A percentile compares a stretch with the other conserved stretches of the same genome.
phyloP scores from a whole-genome alignment of 2,113 vertebrate genomes.

The Axis porcinus region DNA sequence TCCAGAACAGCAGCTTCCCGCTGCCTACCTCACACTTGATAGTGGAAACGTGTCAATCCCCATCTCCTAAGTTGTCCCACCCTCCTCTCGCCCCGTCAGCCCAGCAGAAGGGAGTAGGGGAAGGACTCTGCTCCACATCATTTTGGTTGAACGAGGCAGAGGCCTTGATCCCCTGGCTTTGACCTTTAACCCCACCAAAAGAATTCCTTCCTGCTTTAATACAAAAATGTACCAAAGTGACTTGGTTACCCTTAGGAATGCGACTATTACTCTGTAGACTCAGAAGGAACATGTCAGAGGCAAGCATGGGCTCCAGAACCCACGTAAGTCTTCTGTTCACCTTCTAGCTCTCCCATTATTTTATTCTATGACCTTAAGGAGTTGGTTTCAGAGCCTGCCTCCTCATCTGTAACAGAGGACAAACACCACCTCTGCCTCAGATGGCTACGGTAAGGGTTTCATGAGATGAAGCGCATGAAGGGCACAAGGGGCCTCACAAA shows the following conservation, averaged over 20 bases:
- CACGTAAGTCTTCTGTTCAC: not conserved
- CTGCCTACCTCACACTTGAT: not conserved
- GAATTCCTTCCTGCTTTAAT: not conserved
- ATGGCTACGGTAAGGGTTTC: not conserved
- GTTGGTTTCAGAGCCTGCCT: not conserved
- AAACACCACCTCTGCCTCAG: not conserved
- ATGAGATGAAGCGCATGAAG: not conserved
- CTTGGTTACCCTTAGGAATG: not conserved
- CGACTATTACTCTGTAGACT: not conserved
- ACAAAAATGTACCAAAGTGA: constrained; percentile 4
- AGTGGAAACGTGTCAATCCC: not conserved
- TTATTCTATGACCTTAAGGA: not conserved
- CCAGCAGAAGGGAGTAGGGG: not conserved
- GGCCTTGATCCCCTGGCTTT: not conserved
- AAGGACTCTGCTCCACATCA: not conserved
- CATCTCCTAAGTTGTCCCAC: not conserved
- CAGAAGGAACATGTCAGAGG: constrained; percentile 10
- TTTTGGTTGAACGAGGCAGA: not conserved
- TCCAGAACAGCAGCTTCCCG: not conserved
- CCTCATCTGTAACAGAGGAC: not conserved
- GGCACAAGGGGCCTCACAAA: not conserved
- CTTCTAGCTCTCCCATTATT: not conserved
- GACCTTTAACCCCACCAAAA: not conserved
- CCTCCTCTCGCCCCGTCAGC: not conserved
- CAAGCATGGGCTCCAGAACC: not conserved